Evolutionary conservation across 2,888 invertebrate genomes (phyloP).

Genomic region (Micoletzkya japonica): DNA sequence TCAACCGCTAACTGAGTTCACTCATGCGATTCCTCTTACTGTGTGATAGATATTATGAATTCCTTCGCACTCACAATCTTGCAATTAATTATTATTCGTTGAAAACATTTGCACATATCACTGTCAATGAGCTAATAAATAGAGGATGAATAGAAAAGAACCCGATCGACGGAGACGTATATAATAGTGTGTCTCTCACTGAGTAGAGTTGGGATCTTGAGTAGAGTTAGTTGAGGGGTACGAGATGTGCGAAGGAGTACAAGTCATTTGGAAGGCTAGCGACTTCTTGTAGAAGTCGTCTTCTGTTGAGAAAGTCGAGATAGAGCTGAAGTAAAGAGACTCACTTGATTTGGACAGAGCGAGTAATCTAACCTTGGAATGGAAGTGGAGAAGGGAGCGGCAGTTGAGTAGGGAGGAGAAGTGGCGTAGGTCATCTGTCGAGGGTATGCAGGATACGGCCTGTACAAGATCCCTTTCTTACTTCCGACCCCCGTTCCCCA

Average conservation of each 20-base stretch:
- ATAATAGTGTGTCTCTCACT: slow-evolving; percentile 1
- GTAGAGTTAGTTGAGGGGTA: not conserved
- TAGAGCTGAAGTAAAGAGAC: slow-evolving; percentile 33
- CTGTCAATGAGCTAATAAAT: not conserved
- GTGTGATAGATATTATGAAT: not conserved
- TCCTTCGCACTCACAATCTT: too few relatives aligned
- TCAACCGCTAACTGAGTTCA: too few relatives aligned
- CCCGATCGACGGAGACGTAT: not conserved
- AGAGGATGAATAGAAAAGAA: not conserved
- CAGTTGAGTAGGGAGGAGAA: slow-evolving; percentile 50
- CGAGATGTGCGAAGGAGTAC: slow-evolving; percentile 28
- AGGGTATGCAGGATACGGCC: slow-evolving; percentile 39
- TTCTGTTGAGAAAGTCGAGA: slow-evolving; percentile 45
- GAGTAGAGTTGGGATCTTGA: not conserved
- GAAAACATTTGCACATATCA: too few relatives aligned
- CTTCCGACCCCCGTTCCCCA: not conserved
- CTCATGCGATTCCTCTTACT: not conserved
- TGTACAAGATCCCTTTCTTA: not conserved
- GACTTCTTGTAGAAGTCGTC: slow-evolving; percentile 55
- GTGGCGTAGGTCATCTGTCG: slow-evolving; percentile 58
- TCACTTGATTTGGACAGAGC: not conserved
- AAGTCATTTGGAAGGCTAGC: slow-evolving; percentile 39
- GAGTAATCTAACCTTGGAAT: slow-evolving; percentile 46
- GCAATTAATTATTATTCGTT: too few relatives aligned
- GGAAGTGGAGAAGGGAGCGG: slow-evolving; percentile 45